Evolutionary conservation across 1,140 invertebrate species (phyloP).

Genomic region (Hycleus phaleratus): DNA sequence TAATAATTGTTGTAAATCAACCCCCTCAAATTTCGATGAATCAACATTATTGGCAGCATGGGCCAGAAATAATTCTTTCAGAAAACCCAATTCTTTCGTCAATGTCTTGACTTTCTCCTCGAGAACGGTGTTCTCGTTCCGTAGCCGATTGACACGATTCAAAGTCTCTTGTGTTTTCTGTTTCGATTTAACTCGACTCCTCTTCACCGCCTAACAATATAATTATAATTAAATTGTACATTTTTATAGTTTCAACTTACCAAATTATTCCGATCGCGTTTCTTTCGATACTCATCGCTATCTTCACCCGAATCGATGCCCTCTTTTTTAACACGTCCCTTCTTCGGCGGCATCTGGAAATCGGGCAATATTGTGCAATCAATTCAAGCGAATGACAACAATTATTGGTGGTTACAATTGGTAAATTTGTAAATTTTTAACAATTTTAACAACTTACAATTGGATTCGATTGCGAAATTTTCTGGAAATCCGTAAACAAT

Average conservation of each 20-base stretch:
- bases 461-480: too few relatives aligned
- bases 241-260: conserved; percentile 37
- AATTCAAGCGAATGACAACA: too few relatives aligned
- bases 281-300: conserved; percentile 69
- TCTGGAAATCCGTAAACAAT: too few relatives aligned
- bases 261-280: conserved; percentile 78
- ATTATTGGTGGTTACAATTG: too few relatives aligned
- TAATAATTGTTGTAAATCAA: conserved; percentile 48
- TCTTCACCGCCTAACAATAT: conserved; percentile 66
- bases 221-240: neutral
- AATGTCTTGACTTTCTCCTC: conserved; percentile 81
- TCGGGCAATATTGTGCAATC: too few relatives aligned
- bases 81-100: conserved; percentile 74
- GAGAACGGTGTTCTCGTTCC: conserved; percentile 74
- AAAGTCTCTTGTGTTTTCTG: conserved; percentile 73
- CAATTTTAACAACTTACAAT: too few relatives aligned
- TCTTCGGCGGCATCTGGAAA: conserved; percentile 32
- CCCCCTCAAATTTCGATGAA: conserved; percentile 43
- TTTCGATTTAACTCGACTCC: conserved; percentile 81
- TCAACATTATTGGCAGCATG: conserved; percentile 56
- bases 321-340: conserved; percentile 31
- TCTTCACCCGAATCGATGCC: conserved; percentile 51
- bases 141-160: conserved; percentile 65
- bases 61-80: conserved; percentile 80
- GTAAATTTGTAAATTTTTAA: too few relatives aligned